Evolutionary conservation across 2,888 invertebrate species (phyloP).

Genomic region (Nomada flava): DNA sequence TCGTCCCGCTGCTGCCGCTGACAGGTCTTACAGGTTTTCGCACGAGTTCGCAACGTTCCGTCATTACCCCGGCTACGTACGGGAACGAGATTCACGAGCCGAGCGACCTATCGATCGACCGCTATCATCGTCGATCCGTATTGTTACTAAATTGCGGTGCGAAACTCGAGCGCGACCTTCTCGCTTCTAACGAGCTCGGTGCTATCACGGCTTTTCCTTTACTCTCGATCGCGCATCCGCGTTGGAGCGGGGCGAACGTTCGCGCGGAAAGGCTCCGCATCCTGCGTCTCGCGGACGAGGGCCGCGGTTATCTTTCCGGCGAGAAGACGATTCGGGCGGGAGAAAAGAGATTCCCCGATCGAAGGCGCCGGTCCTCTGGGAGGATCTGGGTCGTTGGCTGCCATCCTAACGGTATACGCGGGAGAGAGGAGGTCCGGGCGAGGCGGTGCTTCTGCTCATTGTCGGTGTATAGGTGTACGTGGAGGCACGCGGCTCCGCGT

Average conservation of each 20-base stretch:
- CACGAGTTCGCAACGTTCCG: constrained; percentile 63
- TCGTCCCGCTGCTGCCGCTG: constrained; percentile 41
- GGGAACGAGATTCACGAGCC: constrained; percentile 33
- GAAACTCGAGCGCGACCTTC: neutral
- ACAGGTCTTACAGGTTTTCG: constrained; percentile 65
- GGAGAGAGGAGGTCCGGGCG: constrained; percentile 23
- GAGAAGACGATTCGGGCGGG: neutral
- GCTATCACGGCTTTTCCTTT: too few species aligned
- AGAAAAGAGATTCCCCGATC: constrained; percentile 40
- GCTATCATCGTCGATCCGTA: neutral
- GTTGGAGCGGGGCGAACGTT: too few species aligned
- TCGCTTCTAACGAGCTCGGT: neutral
- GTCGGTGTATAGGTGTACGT: neutral
- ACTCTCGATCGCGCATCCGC: too few species aligned
- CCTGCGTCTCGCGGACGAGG: too few species aligned
- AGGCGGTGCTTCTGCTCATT: constrained; percentile 3
- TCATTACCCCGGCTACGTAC: constrained; percentile 48
- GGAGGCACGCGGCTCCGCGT: neutral
- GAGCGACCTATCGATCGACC: constrained; percentile 22
- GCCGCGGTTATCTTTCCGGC: neutral
- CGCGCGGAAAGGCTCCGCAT: too few species aligned
- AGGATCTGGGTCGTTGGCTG: constrained; percentile 68
- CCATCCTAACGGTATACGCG: constrained; percentile 68
- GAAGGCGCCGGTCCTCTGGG: constrained; percentile 55
- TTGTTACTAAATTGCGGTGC: neutral